phyloP scores from a whole-genome alignment of 2,888 invertebrate genomes.

The Hyposoter dolosus region DNA sequence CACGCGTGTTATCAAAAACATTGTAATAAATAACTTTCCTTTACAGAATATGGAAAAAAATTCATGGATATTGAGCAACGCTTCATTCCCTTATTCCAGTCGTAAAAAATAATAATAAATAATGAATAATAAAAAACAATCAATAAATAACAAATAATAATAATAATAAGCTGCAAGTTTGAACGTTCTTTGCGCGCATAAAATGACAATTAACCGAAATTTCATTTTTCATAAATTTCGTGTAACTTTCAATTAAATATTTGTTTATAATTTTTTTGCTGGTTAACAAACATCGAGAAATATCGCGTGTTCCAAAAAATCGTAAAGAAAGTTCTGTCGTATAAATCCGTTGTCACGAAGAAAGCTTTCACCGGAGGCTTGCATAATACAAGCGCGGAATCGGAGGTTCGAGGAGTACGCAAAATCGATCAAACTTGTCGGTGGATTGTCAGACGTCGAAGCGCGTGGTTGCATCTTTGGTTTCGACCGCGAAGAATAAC shows the following conservation, averaged over 20 bases:
- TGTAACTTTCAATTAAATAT: not conserved
- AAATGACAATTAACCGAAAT: not conserved
- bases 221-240: not conserved
- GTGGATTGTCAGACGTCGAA: not conserved
- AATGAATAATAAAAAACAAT: too few relatives aligned
- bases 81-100: not conserved
- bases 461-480: slow-evolving; percentile 13
- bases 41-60: not conserved
- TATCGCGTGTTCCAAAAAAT: not conserved
- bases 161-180: not conserved
- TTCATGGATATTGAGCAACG: not conserved
- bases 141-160: too few relatives aligned
- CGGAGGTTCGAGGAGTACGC: slow-evolving; percentile 4
- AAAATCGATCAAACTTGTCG: slow-evolving; percentile 53
- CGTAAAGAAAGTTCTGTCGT: not conserved
- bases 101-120: not conserved
- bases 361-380: not conserved
- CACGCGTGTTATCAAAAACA: not conserved
- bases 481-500: slow-evolving; percentile 1
- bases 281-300: not conserved
- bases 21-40: not conserved
- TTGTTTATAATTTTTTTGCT: not conserved
- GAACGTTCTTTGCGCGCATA: not conserved
- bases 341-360: not conserved
- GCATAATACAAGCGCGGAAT: not conserved